Conservation (phyloP, 2,888 invertebrate genomes). For the Agrilus biguttatus region DNA sequence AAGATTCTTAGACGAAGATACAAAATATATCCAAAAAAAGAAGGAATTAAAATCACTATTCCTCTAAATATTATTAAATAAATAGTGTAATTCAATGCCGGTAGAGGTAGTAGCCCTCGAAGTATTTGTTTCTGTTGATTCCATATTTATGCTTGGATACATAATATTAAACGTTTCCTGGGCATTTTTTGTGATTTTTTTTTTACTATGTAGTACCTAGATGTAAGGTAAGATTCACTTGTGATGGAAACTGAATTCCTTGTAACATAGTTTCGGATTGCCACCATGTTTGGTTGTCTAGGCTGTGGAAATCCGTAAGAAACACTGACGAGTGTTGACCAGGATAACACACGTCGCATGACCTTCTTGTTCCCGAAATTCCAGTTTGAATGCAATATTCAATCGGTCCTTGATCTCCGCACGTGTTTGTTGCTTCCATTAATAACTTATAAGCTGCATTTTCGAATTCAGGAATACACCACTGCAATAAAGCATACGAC, state of each 20-base stretch:
- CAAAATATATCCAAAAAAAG: no score
- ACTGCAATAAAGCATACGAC: conserved; percentile 40
- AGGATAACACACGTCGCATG: conserved; percentile 64
- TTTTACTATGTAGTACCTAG: conserved; percentile 14
- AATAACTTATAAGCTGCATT: conserved; percentile 85
- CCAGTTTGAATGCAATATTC: conserved; percentile 91
- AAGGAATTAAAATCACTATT: no score
- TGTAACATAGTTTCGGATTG: conserved; percentile 97
- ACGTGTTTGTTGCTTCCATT: conserved; percentile 92
- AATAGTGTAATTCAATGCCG: no score
- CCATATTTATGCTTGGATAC: no score
- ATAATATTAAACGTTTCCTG: no score
- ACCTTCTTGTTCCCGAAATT: conserved; percentile 47
- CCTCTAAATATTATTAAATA: no score
- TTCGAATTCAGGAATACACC: conserved; percentile 92
- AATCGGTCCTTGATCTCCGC: conserved; percentile 66
- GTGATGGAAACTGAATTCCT: conserved; percentile 77
- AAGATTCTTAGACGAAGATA: no score
- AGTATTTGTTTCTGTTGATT: no score
- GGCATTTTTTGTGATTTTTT: no score
- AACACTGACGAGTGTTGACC: conserved; percentile 56
- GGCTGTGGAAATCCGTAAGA: conserved; percentile 85
- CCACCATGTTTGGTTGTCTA: conserved; percentile 90
- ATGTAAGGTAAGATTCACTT: conserved; percentile 83
- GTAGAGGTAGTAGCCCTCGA: no score